phyloP scores from a whole-genome alignment of 2,113 vertebrate species.

The Neoarius graeffei region DNA sequence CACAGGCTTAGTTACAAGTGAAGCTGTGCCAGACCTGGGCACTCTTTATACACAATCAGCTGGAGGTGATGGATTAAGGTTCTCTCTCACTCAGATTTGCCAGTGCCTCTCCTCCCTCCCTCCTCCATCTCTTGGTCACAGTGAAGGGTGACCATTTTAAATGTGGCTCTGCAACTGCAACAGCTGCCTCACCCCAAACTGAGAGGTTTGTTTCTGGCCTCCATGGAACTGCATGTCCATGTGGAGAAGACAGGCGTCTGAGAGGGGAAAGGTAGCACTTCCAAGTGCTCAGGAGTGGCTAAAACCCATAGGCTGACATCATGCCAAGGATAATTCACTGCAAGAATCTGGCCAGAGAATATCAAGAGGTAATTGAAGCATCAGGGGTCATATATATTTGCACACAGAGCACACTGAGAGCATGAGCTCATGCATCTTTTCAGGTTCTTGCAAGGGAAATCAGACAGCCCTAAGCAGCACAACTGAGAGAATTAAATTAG shows the following conservation, averaged over 20 bases:
- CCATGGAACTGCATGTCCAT: conserved; percentile 13
- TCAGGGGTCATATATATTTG: conserved; percentile 47
- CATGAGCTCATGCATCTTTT: conserved; percentile 35
- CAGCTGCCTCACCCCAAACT: conserved; percentile 37
- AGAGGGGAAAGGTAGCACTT: conserved; percentile 14
- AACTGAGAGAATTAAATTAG: conserved; percentile 64
- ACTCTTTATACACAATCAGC: conserved; percentile 62
- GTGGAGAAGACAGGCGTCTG: conserved; percentile 32
- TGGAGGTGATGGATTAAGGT: conserved; percentile 68
- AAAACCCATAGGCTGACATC: conserved; percentile 52
- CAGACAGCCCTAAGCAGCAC: conserved; percentile 53
- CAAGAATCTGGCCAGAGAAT: conserved; percentile 22
- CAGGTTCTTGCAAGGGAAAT: conserved; percentile 11
- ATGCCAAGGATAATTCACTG: conserved; percentile 38
- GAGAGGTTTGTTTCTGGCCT: conserved; percentile 38
- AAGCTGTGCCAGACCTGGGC: conserved; percentile 52
- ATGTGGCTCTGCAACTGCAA: conserved; percentile 34
- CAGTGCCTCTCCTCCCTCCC: conserved; percentile 38
- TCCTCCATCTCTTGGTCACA: conserved; percentile 29
- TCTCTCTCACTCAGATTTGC: conserved; percentile 46
- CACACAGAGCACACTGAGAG: conserved; percentile 26
- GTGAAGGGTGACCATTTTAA: conserved; percentile 55
- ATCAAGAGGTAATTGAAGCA: conserved; percentile 43
- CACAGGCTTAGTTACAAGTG: conserved; percentile 20
- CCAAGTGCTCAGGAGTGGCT: conserved; percentile 32